These are phyloP conservation scores for Scytalopus superciliaris DNA, from an alignment of 2,113 vertebrate species.

Conservation along the genomic window DNA sequence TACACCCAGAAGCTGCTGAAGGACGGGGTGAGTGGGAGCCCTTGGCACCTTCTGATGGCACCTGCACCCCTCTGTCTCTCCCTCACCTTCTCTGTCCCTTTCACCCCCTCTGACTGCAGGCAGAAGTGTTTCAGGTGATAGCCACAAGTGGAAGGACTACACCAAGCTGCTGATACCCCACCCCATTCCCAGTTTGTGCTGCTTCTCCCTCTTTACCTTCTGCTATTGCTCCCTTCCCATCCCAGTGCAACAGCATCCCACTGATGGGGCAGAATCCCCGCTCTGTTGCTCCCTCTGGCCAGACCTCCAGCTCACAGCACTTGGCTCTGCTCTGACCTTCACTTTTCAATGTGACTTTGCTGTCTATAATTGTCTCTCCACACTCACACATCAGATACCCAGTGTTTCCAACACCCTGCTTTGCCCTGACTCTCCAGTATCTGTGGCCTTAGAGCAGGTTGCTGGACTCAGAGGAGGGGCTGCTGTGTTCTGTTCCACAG, in stretches of 20 bases:
- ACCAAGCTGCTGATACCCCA: rapidly evolving
- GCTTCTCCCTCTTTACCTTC: neutral
- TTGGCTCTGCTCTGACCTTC: neutral
- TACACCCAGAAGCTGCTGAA: conserved; percentile 91
- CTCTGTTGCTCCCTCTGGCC: neutral
- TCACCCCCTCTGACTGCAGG: too few species aligned
- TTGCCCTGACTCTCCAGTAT: neutral
- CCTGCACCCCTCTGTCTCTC: neutral
- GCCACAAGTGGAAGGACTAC: neutral
- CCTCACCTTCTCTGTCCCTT: neutral
- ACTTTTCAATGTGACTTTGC: neutral
- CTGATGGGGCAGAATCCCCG: neutral
- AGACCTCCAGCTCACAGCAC: neutral
- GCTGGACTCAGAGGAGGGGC: neutral
- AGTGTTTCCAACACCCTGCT: neutral
- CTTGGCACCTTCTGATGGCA: rapidly evolving
- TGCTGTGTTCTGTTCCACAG: neutral
- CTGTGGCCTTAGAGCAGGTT: neutral
- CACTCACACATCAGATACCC: neutral
- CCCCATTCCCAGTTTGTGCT: neutral
- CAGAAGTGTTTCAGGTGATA: neutral
- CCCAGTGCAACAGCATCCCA: neutral
- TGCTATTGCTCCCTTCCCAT: neutral
- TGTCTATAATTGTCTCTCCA: rapidly evolving
- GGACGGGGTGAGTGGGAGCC: conserved; percentile 79